Base-by-base conservation (phyloP, 2,113 vertebrate genomes). In the Trematocara unimaculatum region DNA sequence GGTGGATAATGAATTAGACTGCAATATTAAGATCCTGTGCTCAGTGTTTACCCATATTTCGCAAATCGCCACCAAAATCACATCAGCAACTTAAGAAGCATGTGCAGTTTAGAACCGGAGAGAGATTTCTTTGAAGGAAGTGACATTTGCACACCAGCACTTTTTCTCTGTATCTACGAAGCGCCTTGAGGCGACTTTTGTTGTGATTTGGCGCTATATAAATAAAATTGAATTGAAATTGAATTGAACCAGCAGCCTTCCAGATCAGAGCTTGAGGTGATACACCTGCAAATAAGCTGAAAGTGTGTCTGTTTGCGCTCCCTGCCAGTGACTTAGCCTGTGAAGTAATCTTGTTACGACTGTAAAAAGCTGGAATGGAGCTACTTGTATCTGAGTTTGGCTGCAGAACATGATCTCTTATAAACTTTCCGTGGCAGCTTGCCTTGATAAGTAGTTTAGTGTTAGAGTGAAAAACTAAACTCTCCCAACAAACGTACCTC, bases 251-350 rank as follows among this genome's bases (percentile, higher is more conserved):
- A 70, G 38, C 74, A 33, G 26, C 42, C 10, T 84, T 31, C 18
- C 72, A 54, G 29, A 72, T 85, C 26, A 42, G 56, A 64, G 79
- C 84, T 74, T 72, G 74, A 55, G 74, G 77, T 67, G 15, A 53
- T 87, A 56, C 33, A 88, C 84, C 84, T 90, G 86, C 58, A 92
- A 92, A 90, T 84, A 80, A 49, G 49, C 49, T 54, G 81, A 11
- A 54, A 84, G 70, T 82, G 56, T 79, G 77, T 82, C 42, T 86
- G 67, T 42, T 42, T 33, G 80, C 38, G 74, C 42, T 49, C 42
- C 15, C 70, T 31, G 45, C 42, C 45, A n/a, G 72, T 77, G 45
- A 84, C 45, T 92, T 82, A 90, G 86, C 84, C 67, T 47, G 70
- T 31, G 15, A 67, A 70, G 72, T 90, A 87, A 88, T 87, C 87